Evolutionary conservation across 2,888 invertebrate genomes (phyloP).

Genomic region (Lasioglossum villosulum): DNA sequence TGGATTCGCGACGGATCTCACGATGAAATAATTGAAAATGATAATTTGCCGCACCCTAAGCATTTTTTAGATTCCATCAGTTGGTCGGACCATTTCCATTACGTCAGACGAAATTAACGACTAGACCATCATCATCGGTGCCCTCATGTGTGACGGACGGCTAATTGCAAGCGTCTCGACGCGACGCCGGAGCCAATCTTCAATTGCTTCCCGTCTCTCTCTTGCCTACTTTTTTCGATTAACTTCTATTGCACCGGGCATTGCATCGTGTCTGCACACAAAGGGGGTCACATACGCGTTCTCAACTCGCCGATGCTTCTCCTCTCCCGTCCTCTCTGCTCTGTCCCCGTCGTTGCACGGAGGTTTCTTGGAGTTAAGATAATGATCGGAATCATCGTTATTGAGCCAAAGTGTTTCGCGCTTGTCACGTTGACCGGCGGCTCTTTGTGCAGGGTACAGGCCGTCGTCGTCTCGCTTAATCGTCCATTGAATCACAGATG

Average conservation of each 20-base stretch:
- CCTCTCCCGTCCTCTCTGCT: neutral
- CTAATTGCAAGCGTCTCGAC: slow-evolving; percentile 57
- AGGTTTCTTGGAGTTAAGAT: slow-evolving; percentile 28
- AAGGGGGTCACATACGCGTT: slow-evolving; percentile 54
- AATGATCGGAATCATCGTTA: slow-evolving; percentile 45
- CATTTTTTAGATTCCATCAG: neutral
- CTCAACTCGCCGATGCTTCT: slow-evolving; percentile 11
- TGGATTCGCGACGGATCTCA: neutral
- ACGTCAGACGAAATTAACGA: slow-evolving; percentile 49
- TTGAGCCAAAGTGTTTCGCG: slow-evolving; percentile 45
- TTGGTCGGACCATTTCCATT: slow-evolving; percentile 8
- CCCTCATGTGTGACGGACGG: slow-evolving; percentile 26
- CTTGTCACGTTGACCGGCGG: slow-evolving; percentile 27
- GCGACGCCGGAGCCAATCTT: slow-evolving; percentile 50
- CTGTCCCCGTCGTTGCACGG: neutral
- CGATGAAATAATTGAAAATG: neutral
- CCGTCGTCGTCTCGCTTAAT: slow-evolving; percentile 13
- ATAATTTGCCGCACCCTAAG: neutral
- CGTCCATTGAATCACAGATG: slow-evolving; percentile 20
- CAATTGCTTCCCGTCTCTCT: slow-evolving; percentile 48
- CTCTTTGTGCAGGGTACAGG: neutral
- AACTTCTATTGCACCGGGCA: slow-evolving; percentile 52
- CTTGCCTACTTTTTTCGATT: slow-evolving; percentile 59
- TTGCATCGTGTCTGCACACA: slow-evolving; percentile 46
- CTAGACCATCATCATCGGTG: slow-evolving; percentile 41